Conservation (phyloP, 2,797 vertebrate genomes). For the Nannoperca australis region DNA sequence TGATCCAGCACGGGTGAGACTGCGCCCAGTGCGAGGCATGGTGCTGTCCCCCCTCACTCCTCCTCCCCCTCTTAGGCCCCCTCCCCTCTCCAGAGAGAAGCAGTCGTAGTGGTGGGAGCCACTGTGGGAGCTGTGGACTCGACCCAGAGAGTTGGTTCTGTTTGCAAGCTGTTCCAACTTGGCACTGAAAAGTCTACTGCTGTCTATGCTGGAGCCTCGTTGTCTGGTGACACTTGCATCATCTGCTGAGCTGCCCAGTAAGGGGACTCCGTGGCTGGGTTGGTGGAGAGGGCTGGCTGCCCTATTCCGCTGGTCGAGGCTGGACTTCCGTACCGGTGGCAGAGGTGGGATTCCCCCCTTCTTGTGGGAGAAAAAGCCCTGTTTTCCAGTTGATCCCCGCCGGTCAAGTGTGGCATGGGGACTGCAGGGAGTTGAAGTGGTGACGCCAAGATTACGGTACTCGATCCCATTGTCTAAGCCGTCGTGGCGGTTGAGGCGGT, state of each 20-base stretch:
- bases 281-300: constrained; percentile 83
- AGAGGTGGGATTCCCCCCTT: constrained; percentile 94
- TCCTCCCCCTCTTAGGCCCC: constrained; percentile 89
- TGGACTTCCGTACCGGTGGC: constrained; percentile 96
- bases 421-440: constrained; percentile 87
- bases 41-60: constrained; percentile 89
- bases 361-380: constrained; percentile 89
- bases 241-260: constrained; percentile 83
- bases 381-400: constrained; percentile 88
- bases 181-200: constrained; percentile 94
- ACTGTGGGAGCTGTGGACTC: constrained; percentile 81
- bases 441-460: constrained; percentile 70
- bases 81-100: constrained; percentile 93
- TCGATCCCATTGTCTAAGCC: constrained; percentile 84
- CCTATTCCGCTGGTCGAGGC: constrained; percentile 95
- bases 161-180: constrained; percentile 95
- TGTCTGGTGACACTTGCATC: constrained; percentile 78
- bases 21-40: constrained; percentile 92
- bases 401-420: constrained; percentile 91
- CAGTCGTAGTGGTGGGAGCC: constrained; percentile 92
- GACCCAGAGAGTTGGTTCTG: constrained; percentile 94
- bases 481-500: constrained; percentile 86
- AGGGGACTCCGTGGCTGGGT: constrained; percentile 79
- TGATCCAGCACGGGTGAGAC: constrained; percentile 87
- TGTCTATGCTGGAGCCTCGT: constrained; percentile 86